Base-by-base conservation (phyloP, 2,113 vertebrate genomes). In the Caranx melampygus region DNA sequence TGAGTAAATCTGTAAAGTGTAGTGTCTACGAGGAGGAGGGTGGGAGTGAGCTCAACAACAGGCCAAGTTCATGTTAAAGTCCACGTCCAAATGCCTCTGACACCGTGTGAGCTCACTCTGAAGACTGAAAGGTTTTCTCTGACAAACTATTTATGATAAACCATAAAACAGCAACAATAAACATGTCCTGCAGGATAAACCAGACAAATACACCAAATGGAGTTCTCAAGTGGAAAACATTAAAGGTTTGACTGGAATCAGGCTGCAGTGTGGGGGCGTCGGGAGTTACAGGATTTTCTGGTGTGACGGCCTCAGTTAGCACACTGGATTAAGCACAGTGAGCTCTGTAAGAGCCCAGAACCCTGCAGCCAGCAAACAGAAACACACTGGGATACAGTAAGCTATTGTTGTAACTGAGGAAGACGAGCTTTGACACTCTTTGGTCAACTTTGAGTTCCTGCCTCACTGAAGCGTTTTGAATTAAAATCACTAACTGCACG, bases 241-340 rank as follows among this genome's bases (percentile, higher is more conserved):
- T 57, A 57, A 49, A 3, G 34, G 51, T 52, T 58, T 64, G 62
- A 15, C 59, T 51, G 35, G 61, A 45, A 20, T 44, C 4, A 72
- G 35, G 51, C 40, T 60, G 78, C 76, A 18, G 75, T 7, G 34
- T 72, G 55, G 83, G 68, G 83, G 68, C 40, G 21, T 49, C 61
- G 8, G 34, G 52, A 26, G 59, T 78, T 55, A 73, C 54, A 78
- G 72, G 75, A 86, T 83, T 72, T 83, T 78, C 72, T 75, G 61
- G 51, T 80, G 81, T 35, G 78, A 67, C 81, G 67, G 72, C 68
- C 31, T 77, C 74, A n/a, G 52, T 79, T 75, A 68, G 52, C 71
- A 67, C 76, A 69, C 78, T 79, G 59, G 75, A 87, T 85, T 65
- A 79, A 81, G 65, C 64, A 35, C 73, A 62, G 54, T 18, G 52